A percentile compares a stretch with the other conserved stretches of the same genome.
Evolutionary conservation across 2,888 invertebrate species (phyloP).

Genomic region (Saturnia pavonia): DNA sequence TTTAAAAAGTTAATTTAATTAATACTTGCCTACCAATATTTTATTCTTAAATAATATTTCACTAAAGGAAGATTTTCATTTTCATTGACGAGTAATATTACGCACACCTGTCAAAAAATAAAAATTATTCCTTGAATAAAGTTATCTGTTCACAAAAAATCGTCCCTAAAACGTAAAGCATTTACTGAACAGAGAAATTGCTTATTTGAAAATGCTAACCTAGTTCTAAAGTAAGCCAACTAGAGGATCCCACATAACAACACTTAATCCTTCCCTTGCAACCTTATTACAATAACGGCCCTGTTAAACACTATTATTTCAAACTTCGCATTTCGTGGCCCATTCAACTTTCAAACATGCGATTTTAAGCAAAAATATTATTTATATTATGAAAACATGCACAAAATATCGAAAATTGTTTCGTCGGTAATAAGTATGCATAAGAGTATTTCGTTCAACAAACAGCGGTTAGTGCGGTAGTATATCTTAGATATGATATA

Average conservation of each 20-base stretch:
- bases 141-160: too few relatives aligned
- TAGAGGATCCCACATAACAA: neutral
- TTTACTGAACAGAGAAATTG: too few relatives aligned
- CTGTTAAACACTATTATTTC: slow-evolving; percentile 61
- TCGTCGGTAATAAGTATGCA: slow-evolving; percentile 2
- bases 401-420: slow-evolving; percentile 11
- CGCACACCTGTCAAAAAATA: too few relatives aligned
- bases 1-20: too few relatives aligned
- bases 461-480: neutral
- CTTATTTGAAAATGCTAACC: too few relatives aligned
- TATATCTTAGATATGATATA: neutral
- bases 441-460: neutral
- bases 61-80: too few relatives aligned
- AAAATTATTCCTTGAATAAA: too few relatives aligned
- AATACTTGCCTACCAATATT: too few relatives aligned
- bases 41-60: too few relatives aligned
- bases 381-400: slow-evolving; percentile 15
- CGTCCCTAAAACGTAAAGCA: too few relatives aligned
- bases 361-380: slow-evolving; percentile 50
- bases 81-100: too few relatives aligned
- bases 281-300: slow-evolving; percentile 52
- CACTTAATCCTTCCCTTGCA: slow-evolving; percentile 14
- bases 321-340: slow-evolving; percentile 55
- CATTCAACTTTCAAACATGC: slow-evolving; percentile 55
- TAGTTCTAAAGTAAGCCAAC: neutral